These are phyloP conservation scores for Leucophenga maculata DNA, from an alignment of 2,888 invertebrate species.

Conservation along the genomic window DNA sequence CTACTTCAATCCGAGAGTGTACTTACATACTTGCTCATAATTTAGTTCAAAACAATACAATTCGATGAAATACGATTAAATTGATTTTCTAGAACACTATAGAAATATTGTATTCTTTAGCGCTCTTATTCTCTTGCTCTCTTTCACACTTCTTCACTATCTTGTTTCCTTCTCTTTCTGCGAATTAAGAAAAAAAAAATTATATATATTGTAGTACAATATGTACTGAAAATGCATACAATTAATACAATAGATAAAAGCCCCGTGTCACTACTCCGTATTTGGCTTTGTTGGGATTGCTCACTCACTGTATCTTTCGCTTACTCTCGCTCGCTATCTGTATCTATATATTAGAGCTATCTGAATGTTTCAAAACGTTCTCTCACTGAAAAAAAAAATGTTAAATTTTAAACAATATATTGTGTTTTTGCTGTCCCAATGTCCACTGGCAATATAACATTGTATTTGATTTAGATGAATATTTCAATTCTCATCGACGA, in stretches of 20 bases:
- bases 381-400: no score
- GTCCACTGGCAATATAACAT: no score
- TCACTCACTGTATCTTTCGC: not conserved
- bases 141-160: conserved; percentile 3
- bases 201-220: no score
- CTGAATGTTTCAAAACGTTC: not conserved
- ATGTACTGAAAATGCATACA: no score
- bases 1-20: no score
- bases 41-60: not conserved
- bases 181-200: no score
- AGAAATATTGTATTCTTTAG: not conserved
- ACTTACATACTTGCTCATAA: not conserved
- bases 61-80: not conserved
- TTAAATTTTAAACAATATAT: not conserved
- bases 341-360: not conserved
- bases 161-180: not conserved
- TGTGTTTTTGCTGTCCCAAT: not conserved
- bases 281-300: no score
- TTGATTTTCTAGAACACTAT: no score
- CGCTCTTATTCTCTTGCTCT: conserved; percentile 14
- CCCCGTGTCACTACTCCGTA: no score
- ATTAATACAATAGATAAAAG: no score
- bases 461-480: no score
- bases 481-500: no score
- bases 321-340: not conserved